Evolutionary conservation across 2,888 invertebrate species (phyloP), one percentile per base, ranked within the genome.

Genomic region (Lysandra bellargus): DNA sequence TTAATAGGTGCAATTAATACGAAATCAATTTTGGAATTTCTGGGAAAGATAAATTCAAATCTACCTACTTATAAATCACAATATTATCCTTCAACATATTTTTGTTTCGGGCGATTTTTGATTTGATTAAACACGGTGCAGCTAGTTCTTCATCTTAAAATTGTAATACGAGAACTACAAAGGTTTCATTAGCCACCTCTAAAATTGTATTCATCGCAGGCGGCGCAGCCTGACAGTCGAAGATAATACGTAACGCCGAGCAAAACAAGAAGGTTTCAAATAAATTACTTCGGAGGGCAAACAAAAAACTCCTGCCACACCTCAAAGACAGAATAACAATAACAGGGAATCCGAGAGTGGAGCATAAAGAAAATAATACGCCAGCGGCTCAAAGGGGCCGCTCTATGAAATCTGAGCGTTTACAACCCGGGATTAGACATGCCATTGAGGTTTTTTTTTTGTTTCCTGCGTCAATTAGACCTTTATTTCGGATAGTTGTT

Each of bases 271-370:
- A 87, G 86, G 83, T 84, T 84, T 86, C 86, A 88, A 89, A 89
- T 89, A 90, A 88, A 90, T 89, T 86, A 88, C 86, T 85, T 83
- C 83, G 85, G 84, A 85, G 86, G 85, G 85, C 88, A 87, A 88
- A 89, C 88, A 88, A 89, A 89, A 88, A 85, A 83, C 75, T 83
- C 83, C 86, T 86, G 88, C 88, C 89, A 89, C 89, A 90, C 89
- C 90, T 90, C 88, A 86, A 87, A 88, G 88, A 89, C 86, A 88
- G 88, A 91, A 91, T 90, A 92, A 92, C 90, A 92, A 92, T 91
- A 90, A 90, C 88, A 88, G 84, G 85, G 89, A 87, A 85, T 86
- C 86, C 83, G 82, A 84, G 86, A 84, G 85, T 81, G 74, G 84
- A 83, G 84, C 84, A 87, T 88, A 87, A 87, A 87, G 86, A 87